These are phyloP conservation scores for Aspidoscelis tigris DNA, from an alignment of 2,113 vertebrate genomes.

Conservation along the genomic window DNA sequence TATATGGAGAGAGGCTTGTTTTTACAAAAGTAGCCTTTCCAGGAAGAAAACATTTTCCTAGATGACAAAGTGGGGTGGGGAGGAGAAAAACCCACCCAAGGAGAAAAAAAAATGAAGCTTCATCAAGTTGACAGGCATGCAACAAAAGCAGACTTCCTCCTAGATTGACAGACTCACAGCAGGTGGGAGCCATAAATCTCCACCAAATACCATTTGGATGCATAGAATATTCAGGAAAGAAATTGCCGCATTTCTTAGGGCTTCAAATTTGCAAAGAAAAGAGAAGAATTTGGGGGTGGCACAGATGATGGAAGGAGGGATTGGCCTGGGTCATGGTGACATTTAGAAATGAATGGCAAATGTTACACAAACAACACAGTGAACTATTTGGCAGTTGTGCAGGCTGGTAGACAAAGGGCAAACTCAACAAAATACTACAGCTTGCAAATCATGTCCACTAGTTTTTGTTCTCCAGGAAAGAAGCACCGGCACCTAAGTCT, in stretches of 20 bases:
- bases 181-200: slow-evolving; percentile 23
- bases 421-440: neutral
- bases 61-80: slow-evolving; percentile 2
- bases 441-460: neutral
- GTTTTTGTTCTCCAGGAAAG: neutral
- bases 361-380: neutral
- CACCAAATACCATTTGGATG: slow-evolving; percentile 52
- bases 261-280: slow-evolving; percentile 36
- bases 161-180: slow-evolving; percentile 34
- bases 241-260: neutral
- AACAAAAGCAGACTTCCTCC: slow-evolving; percentile 54
- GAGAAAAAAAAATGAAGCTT: slow-evolving; percentile 46
- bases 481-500: neutral
- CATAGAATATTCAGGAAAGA: slow-evolving; percentile 53
- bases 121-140: slow-evolving; percentile 46
- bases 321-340: slow-evolving; percentile 36
- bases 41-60: slow-evolving; percentile 50
- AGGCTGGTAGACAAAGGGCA: neutral
- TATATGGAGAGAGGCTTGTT: neutral
- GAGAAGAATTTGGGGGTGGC: rapidly evolving
- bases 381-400: neutral
- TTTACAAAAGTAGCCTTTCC: slow-evolving; percentile 46
- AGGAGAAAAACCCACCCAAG: slow-evolving; percentile 54
- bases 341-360: slow-evolving; percentile 18
- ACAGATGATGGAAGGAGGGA: slow-evolving; percentile 10